Percentiles rank a stretch among this genome's conserved stretches.
These are phyloP conservation scores for Oxygymnocypris stewartii DNA, from an alignment of 2,113 vertebrate genomes.

Conservation along the genomic window DNA sequence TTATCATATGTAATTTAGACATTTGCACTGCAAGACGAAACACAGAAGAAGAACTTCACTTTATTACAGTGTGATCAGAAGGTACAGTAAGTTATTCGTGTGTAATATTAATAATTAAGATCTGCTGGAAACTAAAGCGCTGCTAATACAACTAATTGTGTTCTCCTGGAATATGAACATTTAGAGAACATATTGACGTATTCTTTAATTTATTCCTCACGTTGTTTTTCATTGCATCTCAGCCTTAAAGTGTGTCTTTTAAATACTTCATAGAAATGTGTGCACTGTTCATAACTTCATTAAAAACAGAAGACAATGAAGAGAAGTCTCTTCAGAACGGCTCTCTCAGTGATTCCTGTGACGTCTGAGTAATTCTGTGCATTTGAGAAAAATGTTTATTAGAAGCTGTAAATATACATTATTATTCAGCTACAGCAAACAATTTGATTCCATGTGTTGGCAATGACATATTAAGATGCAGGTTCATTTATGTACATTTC, in stretches of 20 bases:
- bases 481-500: neutral
- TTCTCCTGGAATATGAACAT: too few relatives aligned
- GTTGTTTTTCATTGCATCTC: too few relatives aligned
- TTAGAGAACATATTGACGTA: too few relatives aligned
- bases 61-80: too few relatives aligned
- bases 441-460: neutral
- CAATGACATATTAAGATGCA: neutral
- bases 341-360: neutral
- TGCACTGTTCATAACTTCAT: neutral
- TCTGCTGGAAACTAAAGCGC: too few relatives aligned
- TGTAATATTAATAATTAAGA: too few relatives aligned
- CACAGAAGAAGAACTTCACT: too few relatives aligned
- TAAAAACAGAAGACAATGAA: neutral
- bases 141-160: too few relatives aligned
- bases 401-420: neutral
- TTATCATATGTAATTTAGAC: neutral
- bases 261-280: neutral
- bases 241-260: neutral
- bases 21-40: neutral
- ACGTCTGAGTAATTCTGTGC: neutral
- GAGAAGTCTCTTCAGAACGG: neutral
- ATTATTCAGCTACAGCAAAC: neutral
- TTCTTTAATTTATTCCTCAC: too few relatives aligned
- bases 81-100: too few relatives aligned
- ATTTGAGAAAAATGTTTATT: neutral